These are phyloP conservation scores for Cotesia glomerata DNA, from an alignment of 1,140 invertebrate genomes.

Conservation along the genomic window DNA sequence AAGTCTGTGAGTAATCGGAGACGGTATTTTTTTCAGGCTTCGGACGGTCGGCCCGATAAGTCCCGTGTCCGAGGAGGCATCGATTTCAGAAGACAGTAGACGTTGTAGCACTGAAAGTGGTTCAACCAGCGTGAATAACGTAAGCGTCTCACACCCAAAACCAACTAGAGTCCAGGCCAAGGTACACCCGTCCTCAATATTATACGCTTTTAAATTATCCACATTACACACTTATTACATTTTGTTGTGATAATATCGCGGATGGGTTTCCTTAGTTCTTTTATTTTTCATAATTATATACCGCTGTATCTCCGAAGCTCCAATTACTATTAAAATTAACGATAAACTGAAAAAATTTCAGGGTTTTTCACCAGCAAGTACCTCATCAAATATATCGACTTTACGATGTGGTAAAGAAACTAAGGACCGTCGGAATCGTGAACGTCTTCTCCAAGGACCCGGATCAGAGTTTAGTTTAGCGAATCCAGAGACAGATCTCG, in stretches of 20 bases:
- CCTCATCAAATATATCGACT: slow-evolving; percentile 65
- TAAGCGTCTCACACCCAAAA: slow-evolving; percentile 49
- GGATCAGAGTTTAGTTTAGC: slow-evolving; percentile 81
- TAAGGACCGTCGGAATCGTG: slow-evolving; percentile 78
- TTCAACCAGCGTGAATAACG: slow-evolving; percentile 51
- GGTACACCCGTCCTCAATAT: slow-evolving; percentile 38
- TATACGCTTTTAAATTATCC: slow-evolving; percentile 1
- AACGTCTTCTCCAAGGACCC: slow-evolving; percentile 70
- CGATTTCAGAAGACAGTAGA: slow-evolving; percentile 45
- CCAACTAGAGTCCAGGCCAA: slow-evolving; percentile 44
- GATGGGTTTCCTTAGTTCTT: slow-evolving; percentile 9
- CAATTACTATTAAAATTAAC: background rate
- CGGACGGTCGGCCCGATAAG: slow-evolving; percentile 46
- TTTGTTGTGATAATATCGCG: slow-evolving; percentile 14
- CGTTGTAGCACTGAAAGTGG: slow-evolving; percentile 41
- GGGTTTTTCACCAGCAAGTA: slow-evolving; percentile 73
- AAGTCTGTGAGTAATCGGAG: slow-evolving; percentile 10
- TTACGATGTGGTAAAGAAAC: slow-evolving; percentile 69
- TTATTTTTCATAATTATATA: background rate
- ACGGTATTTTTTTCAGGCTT: slow-evolving; percentile 40
- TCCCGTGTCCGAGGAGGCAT: slow-evolving; percentile 42
- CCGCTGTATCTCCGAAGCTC: too few species aligned
- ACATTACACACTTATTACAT: slow-evolving; percentile 8
- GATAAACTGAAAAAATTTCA: slow-evolving; percentile 47
- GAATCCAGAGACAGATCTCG: slow-evolving; percentile 75